Evolutionary conservation across 1,140 invertebrate species (phyloP), one percentile per base, ranked within the genome.

Genomic region (Drosophila malerkotliana): DNA sequence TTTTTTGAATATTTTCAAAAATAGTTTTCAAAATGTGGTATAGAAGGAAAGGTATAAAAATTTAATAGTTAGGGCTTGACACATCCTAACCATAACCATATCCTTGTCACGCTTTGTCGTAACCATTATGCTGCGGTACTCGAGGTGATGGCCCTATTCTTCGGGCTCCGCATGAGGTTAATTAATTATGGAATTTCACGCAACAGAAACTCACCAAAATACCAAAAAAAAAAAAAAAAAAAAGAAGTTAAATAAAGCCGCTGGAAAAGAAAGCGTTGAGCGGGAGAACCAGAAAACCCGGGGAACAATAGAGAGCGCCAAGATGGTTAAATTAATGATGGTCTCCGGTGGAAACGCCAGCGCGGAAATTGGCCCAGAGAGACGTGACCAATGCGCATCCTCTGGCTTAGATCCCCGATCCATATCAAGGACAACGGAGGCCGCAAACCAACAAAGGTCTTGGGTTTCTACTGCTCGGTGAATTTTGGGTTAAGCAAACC

Each of bases 121-220:
- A 51, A 47, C 39, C 45, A 54, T 53, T 59, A 61, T 57, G 55
- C 32, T 37, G 12, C 37, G 51, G 28, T 53, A 45, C 56, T 44
- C n/a, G 37, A 47, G 45, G 54, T 59, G 64, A 45, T 63, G 55
- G 45, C 48, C 26, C 56, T 56, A 47, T 53, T 56, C 57, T 39
- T 30, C 26, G 57, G 63, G 52, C 58, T 49, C 32, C 57, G 52
- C 51, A 56, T 69, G 77, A 72, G 75, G 84, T 90, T 90, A 88
- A 90, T 90, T 90, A 90, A 90, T 90, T 90, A 39, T 72, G 9
- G 52, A 81, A 90, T 88, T 90, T 90, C 88, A 90, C 83, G 88
- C 88, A 88, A 90, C 73, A 82, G 59, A 85, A 72, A 59, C 51
- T 34, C 62, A 45, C 51, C 14, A 32, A 45, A 44, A 44, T 10